Evolutionary conservation across 1,140 invertebrate genomes (phyloP), one percentile per base, ranked within the genome.

Genomic region (Mercenaria mercenaria): DNA sequence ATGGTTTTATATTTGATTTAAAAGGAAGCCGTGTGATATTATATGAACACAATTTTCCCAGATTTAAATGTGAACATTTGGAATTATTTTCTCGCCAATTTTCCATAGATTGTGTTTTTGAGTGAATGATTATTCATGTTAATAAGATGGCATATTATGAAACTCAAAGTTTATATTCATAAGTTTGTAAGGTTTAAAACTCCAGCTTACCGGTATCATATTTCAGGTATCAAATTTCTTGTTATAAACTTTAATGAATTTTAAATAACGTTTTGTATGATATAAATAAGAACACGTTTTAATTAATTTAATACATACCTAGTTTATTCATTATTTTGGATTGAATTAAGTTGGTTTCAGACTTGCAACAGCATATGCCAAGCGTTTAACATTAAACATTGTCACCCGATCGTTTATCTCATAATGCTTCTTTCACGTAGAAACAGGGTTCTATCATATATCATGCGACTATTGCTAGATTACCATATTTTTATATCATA

Each of bases 241-340:
- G 67, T 20, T 41, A 72, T 34, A 72, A 72, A 72, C 29, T 72
- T 72, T 39, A 72, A 72, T 72, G 67, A 72, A 72, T 72, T 72
- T 39, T 72, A 41, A 72, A 72, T 72, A 39, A 72, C 37, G 29
- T 13, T 64, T 6, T 29, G 29, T 64, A 29, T 8, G 26, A 29
- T 64, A 8, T 29, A 64, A n/a, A 64, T 29, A n/a, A 29, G 11
- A 64, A 64, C 59, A 64, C 6, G 59, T 29, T 64, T 64, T 26
- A 64, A 56, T 56, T 56, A 56, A 64, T n/a, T 26, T n/a, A 64
- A 64, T 29, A 26, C n/a, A 20, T 29, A 26, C 43, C 6, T 15
- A 47, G 15, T 47, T 47, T 47, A 47, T 47, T 47, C 43, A 47
- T 47, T 47, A 47, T 47, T 47, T 47, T 47, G 6, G 15, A 47